Base-by-base conservation (phyloP, 37 sponge, comb jelly and placozoan genomes). In the Spongilla lacustris region DNA sequence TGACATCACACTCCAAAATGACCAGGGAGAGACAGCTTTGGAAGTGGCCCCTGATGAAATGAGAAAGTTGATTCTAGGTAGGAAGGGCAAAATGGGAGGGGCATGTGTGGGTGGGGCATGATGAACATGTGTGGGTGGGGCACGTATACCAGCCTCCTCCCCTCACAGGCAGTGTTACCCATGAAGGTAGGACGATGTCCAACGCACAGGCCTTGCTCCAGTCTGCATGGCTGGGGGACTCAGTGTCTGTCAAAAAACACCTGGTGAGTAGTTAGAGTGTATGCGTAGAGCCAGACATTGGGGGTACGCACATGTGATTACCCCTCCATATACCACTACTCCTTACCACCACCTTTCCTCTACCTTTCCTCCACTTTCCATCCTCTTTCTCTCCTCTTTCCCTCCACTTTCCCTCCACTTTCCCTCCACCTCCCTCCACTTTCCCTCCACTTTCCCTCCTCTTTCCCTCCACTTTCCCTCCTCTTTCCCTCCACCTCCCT, bases 181-280 rank as follows among this genome's bases (percentile, higher is more conserved):
- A 89, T 75, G 85, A 80, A 30, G 90, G 73, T 35, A 58, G 85
- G 3, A 46, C 81, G 11, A 79, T 84, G 81, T 66, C 75, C 69
- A 87, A 69, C 79, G 86, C 84, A 25, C 81, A 91, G 38, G 77
- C 81, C 36, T 80, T 95, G 25, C 82, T 95, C 48, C 88, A 93
- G 49, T 66, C 94, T 29, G 94, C 96, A 0, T 95, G 96, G 96
- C 85, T 88, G 13, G 96, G 96, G 37, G 91, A 95, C 82, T 74
- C 92, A 6, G 86, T 88, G 23, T 80, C 83, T 26, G 91, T 95
- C 41, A 88, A 81, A 73, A 81, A 84, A 35, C 83, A 49, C 30
- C 80, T 94, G 74, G 95, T 91, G 31, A 69, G 90, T 50, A 11
- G 14, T n/a, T 33, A 30, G 11, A n/a, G 13, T 14, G 13, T 78